Conservation (phyloP, 2,888 invertebrate species). For the Crocallis elinguaria region DNA sequence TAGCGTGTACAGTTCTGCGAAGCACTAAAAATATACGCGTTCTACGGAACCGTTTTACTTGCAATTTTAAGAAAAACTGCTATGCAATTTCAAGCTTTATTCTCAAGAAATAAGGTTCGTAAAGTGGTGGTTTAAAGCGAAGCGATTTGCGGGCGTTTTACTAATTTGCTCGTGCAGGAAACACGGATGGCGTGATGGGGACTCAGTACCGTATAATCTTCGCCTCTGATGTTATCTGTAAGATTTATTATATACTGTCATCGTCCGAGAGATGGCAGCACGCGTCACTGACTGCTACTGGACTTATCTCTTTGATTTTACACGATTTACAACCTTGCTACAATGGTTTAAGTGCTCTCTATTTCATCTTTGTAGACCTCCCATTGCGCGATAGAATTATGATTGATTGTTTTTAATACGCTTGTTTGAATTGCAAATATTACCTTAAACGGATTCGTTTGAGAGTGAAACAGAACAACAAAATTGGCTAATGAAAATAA, state of each 20-base stretch:
- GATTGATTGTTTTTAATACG: conserved; percentile 31
- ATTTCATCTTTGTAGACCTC: conserved; percentile 53
- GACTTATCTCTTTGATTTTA: conserved; percentile 59
- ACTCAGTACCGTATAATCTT: conserved; percentile 81
- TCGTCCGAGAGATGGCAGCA: conserved; percentile 81
- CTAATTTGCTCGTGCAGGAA: conserved; percentile 83
- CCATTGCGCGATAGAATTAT: conserved; percentile 52
- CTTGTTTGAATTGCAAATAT: conserved; percentile 34
- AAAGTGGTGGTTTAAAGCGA: conserved; percentile 44
- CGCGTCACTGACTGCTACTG: conserved; percentile 74
- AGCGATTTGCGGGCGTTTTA: conserved; percentile 68
- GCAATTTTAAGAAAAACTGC: conserved; percentile 15
- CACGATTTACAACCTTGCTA: conserved; percentile 51
- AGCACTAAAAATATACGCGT: conserved; percentile 77
- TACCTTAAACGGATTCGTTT: conserved; percentile 4
- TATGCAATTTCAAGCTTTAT: conserved; percentile 52
- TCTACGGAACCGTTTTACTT: conserved; percentile 48
- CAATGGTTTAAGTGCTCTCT: conserved; percentile 31
- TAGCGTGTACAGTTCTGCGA: conserved; percentile 70
- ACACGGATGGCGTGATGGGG: conserved; percentile 80
- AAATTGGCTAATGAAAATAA: conserved; percentile 55
- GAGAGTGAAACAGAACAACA: conserved; percentile 51
- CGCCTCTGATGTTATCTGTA: conserved; percentile 80
- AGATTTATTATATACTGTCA: conserved; percentile 83
- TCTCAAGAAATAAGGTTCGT: conserved; percentile 40